Evolutionary conservation across 2,888 invertebrate species (phyloP).

Genomic region (Odontothrips loti): DNA sequence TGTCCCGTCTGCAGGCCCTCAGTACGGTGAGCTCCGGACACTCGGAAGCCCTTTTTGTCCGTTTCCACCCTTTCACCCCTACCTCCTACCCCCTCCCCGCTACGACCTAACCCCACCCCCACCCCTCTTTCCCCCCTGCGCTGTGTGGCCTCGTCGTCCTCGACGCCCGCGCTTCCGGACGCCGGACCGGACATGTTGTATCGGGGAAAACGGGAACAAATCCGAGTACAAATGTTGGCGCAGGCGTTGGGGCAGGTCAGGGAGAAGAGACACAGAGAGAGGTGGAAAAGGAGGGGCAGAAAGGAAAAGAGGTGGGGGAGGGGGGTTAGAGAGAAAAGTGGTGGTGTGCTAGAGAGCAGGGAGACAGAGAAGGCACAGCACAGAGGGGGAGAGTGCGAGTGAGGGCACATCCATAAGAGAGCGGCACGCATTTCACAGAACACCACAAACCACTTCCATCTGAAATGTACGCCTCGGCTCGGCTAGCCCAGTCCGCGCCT

Average conservation of each 20-base stretch:
- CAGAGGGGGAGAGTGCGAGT: not conserved
- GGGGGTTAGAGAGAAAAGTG: not conserved
- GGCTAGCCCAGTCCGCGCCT: not conserved
- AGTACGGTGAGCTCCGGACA: no score
- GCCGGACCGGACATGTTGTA: no score
- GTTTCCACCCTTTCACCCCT: not conserved
- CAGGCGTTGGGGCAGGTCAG: not conserved
- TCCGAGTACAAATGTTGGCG: conserved; percentile 13
- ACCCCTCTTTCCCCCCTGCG: not conserved
- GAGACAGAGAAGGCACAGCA: no score
- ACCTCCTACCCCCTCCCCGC: not conserved
- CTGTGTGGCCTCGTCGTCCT: no score
- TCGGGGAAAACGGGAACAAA: not conserved
- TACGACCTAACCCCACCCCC: no score
- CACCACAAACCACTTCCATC: conserved; percentile 26
- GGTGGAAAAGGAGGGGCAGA: not conserved
- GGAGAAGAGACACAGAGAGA: not conserved
- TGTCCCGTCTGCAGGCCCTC: no score
- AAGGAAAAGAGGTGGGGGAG: not conserved
- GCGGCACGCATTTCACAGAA: conserved; percentile 6
- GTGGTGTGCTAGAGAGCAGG: not conserved
- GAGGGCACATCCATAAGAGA: conserved; percentile 7
- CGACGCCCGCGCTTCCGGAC: no score
- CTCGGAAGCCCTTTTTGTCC: not conserved
- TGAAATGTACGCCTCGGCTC: not conserved